Base-by-base conservation (phyloP, 1,140 invertebrate species). In the Polypedilum vanderplanki region DNA sequence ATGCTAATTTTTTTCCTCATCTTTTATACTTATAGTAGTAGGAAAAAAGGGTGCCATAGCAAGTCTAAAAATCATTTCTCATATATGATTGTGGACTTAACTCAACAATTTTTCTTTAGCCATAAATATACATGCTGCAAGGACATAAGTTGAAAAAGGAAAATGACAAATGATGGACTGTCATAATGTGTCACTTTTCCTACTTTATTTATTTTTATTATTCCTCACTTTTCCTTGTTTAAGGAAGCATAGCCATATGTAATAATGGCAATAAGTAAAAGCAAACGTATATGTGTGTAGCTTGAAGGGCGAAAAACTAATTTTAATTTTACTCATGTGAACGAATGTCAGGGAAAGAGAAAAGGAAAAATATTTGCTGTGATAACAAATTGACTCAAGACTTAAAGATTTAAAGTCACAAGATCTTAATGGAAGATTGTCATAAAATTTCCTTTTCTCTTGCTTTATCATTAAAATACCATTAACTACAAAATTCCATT, bases 401-500 rank as follows among this genome's bases (percentile, higher is more conserved):
- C 24, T 1, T 5, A 33, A 33, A 33, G 24, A 33, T 33, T 33
- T 33, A 33, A 33, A 33, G 24, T 33, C 24, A 33, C 5, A 33
- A 33, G 24, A 33, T 20, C 20, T 70, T 70, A 70, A 70, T 70
- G 65, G 65, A 70, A 70, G 20, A 70, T 70, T 18, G 17, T 20
- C 65, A 20, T 22, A 70, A 22, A 70, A 70, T n/a, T 70, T 20
- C 8, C 10, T 15, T 67, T 20, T 3, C 3, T 70, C 18, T 70
- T 70, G 9, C 20, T 18, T 70, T 20, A 70, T 70, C 65, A 70
- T 70, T 70, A 70, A 70, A 70, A 70, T 10, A 17, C 20, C 65
- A 70, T 70, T 70, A 70, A 70, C 65, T 70, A 70, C 65, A 70
- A 70, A 70, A 70, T 70, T 70, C 65, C 65, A 70, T 70, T 70